Evolutionary conservation across 2,797 vertebrate species (phyloP).

Genomic region (Pogonophryne albipinna): DNA sequence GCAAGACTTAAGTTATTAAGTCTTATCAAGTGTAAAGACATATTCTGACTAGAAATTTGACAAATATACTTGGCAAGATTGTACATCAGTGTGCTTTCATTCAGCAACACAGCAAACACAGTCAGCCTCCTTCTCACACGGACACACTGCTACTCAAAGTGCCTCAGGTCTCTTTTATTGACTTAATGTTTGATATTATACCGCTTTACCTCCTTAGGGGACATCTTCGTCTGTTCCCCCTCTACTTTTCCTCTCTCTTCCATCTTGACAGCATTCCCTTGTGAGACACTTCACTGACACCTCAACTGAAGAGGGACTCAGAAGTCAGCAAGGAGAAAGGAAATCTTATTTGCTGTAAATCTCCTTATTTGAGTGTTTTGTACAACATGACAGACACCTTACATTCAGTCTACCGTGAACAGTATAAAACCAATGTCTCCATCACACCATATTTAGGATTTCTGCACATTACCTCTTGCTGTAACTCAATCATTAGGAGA

Average conservation of each 20-base stretch:
- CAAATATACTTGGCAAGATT: too few species aligned
- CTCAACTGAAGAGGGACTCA: conserved; percentile 36
- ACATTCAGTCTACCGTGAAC: too few species aligned
- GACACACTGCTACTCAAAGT: conserved; percentile 4
- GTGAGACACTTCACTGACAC: conserved; percentile 33
- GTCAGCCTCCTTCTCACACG: conserved; percentile 18
- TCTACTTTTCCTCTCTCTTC: conserved; percentile 18
- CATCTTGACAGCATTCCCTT: conserved; percentile 40
- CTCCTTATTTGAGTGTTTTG: conserved; percentile 28
- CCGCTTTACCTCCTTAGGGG: conserved; percentile 28
- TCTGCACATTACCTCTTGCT: conserved; percentile 1
- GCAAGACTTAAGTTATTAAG: too few species aligned
- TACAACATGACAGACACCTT: conserved; percentile 20
- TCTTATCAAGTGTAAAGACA: too few species aligned
- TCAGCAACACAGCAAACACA: conserved; percentile 25
- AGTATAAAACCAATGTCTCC: neutral
- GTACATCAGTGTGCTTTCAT: neutral
- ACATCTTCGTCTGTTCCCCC: conserved; percentile 3
- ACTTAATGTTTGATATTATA: conserved; percentile 52
- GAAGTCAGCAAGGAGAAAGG: conserved; percentile 17
- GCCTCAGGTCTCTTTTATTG: conserved; percentile 49
- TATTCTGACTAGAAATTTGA: too few species aligned
- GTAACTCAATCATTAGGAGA: conserved; percentile 24
- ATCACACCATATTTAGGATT: neutral
- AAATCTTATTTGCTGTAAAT: conserved; percentile 31